Percentiles rank a stretch among this genome's conserved stretches.
phyloP scores from a whole-genome alignment of 2,888 invertebrate genomes.

The Drosophila heteroneura region DNA sequence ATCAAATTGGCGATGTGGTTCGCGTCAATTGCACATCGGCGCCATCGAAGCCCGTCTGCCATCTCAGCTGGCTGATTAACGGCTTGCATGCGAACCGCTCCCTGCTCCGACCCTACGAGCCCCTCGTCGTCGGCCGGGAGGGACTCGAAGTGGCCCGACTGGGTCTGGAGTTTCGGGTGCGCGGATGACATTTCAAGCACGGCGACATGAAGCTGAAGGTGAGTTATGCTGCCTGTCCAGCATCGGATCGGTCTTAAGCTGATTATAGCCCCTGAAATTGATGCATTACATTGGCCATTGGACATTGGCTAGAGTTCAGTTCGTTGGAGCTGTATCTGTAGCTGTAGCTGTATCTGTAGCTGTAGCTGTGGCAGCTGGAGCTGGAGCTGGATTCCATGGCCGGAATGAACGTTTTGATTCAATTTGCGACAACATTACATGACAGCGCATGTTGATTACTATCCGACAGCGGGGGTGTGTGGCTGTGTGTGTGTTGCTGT shows the following conservation, averaged over 20 bases:
- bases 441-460: slow-evolving; percentile 74
- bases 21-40: slow-evolving; percentile 94
- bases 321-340: not conserved
- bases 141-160: slow-evolving; percentile 91
- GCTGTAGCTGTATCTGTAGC: not conserved
- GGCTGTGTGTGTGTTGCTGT: slow-evolving; percentile 32
- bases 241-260: slow-evolving; percentile 56
- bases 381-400: slow-evolving; percentile 6
- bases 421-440: slow-evolving; percentile 75
- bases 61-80: slow-evolving; percentile 94
- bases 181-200: slow-evolving; percentile 92
- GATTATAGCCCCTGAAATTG: slow-evolving; percentile 66
- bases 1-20: slow-evolving; percentile 93
- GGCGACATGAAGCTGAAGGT: slow-evolving; percentile 95
- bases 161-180: slow-evolving; percentile 92
- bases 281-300: slow-evolving; percentile 57
- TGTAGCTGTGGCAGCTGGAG: not conserved
- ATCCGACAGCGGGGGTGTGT: slow-evolving; percentile 38
- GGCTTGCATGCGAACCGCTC: slow-evolving; percentile 89
- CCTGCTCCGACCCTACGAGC: slow-evolving; percentile 86
- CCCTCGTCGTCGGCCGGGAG: slow-evolving; percentile 87
- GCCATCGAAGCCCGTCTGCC: slow-evolving; percentile 92
- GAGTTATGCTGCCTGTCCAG: slow-evolving; percentile 55
- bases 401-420: slow-evolving; percentile 63
- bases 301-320: not conserved